Evolutionary conservation across 2,113 vertebrate species (phyloP), one percentile per base, ranked within the genome.

Genomic region (Megalops atlanticus): DNA sequence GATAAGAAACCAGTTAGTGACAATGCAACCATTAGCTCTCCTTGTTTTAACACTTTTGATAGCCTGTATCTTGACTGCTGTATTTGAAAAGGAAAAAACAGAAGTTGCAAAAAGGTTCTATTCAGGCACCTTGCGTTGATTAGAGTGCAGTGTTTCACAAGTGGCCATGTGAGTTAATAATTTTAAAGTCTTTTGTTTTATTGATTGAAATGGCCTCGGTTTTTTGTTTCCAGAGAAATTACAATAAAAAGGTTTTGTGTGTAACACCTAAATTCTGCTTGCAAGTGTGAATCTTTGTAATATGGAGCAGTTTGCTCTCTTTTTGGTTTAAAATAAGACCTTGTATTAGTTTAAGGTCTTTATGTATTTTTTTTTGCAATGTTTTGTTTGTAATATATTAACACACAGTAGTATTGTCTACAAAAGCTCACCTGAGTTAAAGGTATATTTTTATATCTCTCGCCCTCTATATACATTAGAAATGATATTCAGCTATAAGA

Each of bases 1-100:
- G 80, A n/a, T 54, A 85, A 83, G 24, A 10, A 78, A 85, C 83
- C 86, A 73, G 79, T 92, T 91, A 88, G 88, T 92, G 90, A 92
- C 31, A 74, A 77, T 74, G 39, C 54, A 77, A 69, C 83, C 81
- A 84, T 84, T 83, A 77, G 2, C 39, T 76, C 0, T 54, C 73
- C 85, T 81, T 87, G 84, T 88, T 82, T 83, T 79, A 38, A 33
- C n/a, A 70, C 49, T 14, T 18, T 58, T 86, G 80, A 84, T 85
- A 84, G 47, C 78, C 77, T 41, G 10, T 2, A 38, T 74, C 80
- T 78, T 64, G 69, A 88, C 52, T 74, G 45, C 76, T 85, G 81
- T 88, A 89, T 91, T 79, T 86, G 84, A 91, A 89, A 81, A 81
- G 83, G 76, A 52, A 73, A 81, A 69, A 86, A 78, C 70, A 79